Percentiles rank a stretch among this genome's conserved stretches.
These are phyloP conservation scores for Zosterops hypoxanthus DNA, from an alignment of 2,113 vertebrate species.

Conservation along the genomic window DNA sequence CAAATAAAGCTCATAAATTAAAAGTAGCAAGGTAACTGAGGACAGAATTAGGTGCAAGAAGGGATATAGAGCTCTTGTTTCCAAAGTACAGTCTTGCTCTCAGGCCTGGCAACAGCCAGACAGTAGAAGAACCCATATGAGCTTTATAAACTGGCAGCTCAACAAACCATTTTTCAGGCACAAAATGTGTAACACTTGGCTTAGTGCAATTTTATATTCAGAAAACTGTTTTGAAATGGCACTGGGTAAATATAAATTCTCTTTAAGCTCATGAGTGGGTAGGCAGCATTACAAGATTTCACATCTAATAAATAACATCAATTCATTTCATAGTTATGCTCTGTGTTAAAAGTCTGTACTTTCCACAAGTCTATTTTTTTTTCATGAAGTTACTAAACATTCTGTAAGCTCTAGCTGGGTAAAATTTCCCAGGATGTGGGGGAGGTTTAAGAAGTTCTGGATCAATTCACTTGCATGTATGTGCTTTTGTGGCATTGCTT, in stretches of 20 bases:
- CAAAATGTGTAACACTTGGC: conserved; percentile 5
- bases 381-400: background rate
- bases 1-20: background rate
- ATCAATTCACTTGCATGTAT: background rate
- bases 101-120: background rate
- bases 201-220: background rate
- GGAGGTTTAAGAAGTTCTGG: background rate
- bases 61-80: background rate
- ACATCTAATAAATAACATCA: background rate
- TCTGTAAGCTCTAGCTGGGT: background rate
- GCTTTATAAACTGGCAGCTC: conserved; percentile 1
- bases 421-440: background rate
- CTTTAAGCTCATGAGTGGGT: background rate
- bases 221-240: conserved; percentile 3
- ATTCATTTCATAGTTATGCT: background rate
- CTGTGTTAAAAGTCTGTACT: background rate
- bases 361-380: background rate
- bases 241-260: background rate
- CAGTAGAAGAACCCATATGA: background rate
- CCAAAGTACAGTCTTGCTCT: background rate
- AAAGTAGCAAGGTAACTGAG: background rate
- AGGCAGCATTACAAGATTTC: background rate
- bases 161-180: conserved; percentile 29
- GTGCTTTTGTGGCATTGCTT: background rate
- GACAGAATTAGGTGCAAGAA: background rate